These are phyloP conservation scores for Phaethornis superciliosus DNA, from an alignment of 2,113 vertebrate genomes.

Conservation along the genomic window DNA sequence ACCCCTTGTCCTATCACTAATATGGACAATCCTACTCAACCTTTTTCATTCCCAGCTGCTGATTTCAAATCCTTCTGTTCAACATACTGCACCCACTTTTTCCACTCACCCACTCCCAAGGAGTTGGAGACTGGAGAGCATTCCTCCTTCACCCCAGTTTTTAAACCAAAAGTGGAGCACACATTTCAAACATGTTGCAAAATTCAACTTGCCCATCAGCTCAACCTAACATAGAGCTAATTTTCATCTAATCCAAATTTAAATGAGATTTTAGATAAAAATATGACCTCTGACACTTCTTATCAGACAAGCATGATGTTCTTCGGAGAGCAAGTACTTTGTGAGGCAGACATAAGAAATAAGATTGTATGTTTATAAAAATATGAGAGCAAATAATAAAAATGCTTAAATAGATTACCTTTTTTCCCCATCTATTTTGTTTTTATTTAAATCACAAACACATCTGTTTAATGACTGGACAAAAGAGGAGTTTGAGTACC, in stretches of 20 bases:
- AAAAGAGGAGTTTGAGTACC: background rate
- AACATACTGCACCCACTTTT: fast-evolving
- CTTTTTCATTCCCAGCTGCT: background rate
- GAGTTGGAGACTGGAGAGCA: background rate
- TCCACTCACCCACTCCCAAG: background rate
- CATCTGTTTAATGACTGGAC: background rate
- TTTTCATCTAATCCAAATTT: background rate
- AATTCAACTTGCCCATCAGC: background rate
- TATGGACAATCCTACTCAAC: too few relatives aligned
- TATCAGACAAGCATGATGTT: background rate
- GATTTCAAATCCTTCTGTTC: background rate
- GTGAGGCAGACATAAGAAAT: background rate
- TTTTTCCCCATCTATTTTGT: background rate
- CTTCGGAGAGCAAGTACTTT: background rate
- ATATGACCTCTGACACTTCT: background rate
- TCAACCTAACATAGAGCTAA: background rate
- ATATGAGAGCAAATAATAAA: background rate
- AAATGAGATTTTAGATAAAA: background rate
- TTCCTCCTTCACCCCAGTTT: background rate
- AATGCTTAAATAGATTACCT: background rate
- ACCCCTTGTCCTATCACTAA: too few relatives aligned
- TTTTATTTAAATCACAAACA: background rate
- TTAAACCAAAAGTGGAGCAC: background rate
- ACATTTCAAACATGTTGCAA: fast-evolving
- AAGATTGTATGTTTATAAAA: background rate